Percentiles rank a stretch among this genome's conserved stretches.
Conservation (phyloP, 2,113 vertebrate species). For the Prietella phreatophila region DNA sequence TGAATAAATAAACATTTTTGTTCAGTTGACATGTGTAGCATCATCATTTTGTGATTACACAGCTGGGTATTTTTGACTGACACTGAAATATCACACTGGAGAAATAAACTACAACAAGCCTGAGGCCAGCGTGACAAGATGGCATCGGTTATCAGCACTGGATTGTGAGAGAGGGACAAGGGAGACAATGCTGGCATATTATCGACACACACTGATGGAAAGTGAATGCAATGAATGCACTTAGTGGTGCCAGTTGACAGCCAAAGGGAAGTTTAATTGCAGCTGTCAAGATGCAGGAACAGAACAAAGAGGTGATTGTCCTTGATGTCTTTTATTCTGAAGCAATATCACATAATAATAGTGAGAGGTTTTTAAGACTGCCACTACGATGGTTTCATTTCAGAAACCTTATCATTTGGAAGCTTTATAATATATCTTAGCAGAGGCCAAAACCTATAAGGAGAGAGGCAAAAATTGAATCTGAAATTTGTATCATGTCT, state of each 20-base stretch:
- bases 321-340: constrained; percentile 31
- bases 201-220: constrained; percentile 37
- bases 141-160: constrained; percentile 6
- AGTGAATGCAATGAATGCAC: constrained; percentile 47
- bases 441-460: not conserved
- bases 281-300: constrained; percentile 48
- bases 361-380: constrained; percentile 28
- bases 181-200: not conserved
- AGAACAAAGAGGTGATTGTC: constrained; percentile 39
- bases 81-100: constrained; percentile 24
- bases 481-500: not conserved
- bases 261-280: constrained; percentile 17
- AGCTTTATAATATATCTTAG: not conserved
- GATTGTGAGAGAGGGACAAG: not conserved
- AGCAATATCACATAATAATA: constrained; percentile 33
- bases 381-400: constrained; percentile 20
- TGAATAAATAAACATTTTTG: not conserved
- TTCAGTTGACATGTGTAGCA: not conserved
- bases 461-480: not conserved
- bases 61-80: constrained; percentile 6
- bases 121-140: constrained; percentile 24
- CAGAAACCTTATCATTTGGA: not conserved
- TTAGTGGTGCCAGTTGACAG: constrained; percentile 33
- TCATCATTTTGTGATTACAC: not conserved
- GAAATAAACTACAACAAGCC: not conserved